phyloP scores from a whole-genome alignment of 2,113 vertebrate species.

The Pheucticus melanocephalus region DNA sequence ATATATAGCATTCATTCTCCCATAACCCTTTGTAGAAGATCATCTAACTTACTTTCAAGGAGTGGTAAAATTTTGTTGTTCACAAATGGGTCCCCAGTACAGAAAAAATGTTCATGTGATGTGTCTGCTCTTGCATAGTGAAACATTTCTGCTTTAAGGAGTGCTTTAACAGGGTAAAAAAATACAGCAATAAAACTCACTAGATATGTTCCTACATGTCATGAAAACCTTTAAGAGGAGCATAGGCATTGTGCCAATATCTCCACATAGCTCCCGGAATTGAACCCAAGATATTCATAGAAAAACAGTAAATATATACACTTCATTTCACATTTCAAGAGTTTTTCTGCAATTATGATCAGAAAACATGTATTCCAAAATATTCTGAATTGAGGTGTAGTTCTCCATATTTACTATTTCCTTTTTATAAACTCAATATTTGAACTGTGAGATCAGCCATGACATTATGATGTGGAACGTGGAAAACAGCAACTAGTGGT shows the following conservation, averaged over 20 bases:
- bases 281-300: not conserved
- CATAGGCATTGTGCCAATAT: not conserved
- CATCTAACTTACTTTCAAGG: not conserved
- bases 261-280: not conserved
- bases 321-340: not conserved
- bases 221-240: not conserved
- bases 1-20: not conserved
- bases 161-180: not conserved
- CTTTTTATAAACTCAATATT: not conserved
- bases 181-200: not conserved
- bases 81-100: not conserved
- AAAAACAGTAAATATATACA: not conserved
- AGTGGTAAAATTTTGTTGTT: not conserved
- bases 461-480: not conserved
- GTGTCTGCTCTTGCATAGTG: not conserved
- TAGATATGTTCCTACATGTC: not conserved
- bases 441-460: not conserved
- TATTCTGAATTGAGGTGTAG: not conserved
- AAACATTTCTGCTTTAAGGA: not conserved
- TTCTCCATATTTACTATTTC: not conserved
- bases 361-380: not conserved
- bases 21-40: not conserved
- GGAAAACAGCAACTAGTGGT: not conserved
- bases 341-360: not conserved
- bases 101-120: not conserved